phyloP scores from a whole-genome alignment of 1,140 invertebrate species.

The Drosophila tsacasi region DNA sequence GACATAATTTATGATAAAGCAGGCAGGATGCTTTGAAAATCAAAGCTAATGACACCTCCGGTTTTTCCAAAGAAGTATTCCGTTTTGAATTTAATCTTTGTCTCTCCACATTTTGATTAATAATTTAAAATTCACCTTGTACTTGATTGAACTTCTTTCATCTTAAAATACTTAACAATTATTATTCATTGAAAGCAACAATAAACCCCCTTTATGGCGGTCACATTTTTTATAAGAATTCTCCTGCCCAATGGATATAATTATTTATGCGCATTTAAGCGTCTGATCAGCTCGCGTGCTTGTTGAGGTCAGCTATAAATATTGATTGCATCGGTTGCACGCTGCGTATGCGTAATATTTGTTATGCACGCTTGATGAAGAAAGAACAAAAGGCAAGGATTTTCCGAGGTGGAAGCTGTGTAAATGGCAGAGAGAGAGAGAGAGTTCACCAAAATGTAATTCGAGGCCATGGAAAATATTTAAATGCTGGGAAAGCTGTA shows the following conservation, averaged over 20 bases:
- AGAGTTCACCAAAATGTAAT: conserved; percentile 37
- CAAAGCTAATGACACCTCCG: neutral
- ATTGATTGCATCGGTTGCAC: conserved; percentile 51
- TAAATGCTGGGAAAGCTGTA: conserved; percentile 18
- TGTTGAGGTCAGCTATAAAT: conserved; percentile 54
- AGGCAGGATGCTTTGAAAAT: neutral
- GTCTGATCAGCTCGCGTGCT: conserved; percentile 25
- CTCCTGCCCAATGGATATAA: conserved; percentile 15
- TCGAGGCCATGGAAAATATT: conserved; percentile 36
- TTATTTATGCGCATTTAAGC: conserved; percentile 43
- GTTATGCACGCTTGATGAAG: conserved; percentile 36
- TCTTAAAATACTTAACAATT: neutral
- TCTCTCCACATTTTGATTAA: neutral
- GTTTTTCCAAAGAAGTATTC: neutral
- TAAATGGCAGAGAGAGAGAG: neutral
- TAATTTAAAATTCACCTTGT: neutral
- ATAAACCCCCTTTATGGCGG: neutral
- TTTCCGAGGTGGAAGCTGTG: conserved; percentile 1
- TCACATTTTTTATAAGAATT: neutral
- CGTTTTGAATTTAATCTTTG: neutral
- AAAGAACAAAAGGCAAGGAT: conserved; percentile 20
- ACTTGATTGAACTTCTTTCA: no score
- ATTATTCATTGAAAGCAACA: neutral
- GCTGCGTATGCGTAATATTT: conserved; percentile 47
- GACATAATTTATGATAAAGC: neutral